Percentiles rank a stretch among this genome's conserved stretches.
phyloP scores from a whole-genome alignment of 2,113 vertebrate species.

The Plotosus lineatus region DNA sequence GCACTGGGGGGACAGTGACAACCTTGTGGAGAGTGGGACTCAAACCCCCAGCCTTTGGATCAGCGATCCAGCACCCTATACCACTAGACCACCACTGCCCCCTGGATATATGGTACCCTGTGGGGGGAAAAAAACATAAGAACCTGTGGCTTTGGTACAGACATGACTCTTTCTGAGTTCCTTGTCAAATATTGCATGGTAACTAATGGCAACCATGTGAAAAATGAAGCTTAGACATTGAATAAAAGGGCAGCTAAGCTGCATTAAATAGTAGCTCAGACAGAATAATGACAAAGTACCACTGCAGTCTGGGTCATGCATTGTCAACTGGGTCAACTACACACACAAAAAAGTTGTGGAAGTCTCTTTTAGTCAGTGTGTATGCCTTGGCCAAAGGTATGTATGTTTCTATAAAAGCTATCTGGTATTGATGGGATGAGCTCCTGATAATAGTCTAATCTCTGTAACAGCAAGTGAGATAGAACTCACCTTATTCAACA shows the following conservation, averaged over 20 bases:
- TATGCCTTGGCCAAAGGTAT: constrained; percentile 16
- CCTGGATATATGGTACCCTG: no score
- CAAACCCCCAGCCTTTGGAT: no score
- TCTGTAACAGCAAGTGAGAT: constrained; percentile 36
- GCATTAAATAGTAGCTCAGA: constrained; percentile 39
- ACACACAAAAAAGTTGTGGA: constrained; percentile 7
- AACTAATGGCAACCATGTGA: constrained; percentile 52
- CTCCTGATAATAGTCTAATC: constrained; percentile 27
- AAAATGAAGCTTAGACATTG: constrained; percentile 47
- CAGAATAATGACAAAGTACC: constrained; percentile 28
- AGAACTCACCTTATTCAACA: constrained; percentile 35
- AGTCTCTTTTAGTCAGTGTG: background rate
- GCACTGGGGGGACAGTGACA: no score
- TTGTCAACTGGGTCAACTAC: constrained; percentile 17
- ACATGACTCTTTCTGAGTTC: constrained; percentile 33
- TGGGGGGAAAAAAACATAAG: no score
- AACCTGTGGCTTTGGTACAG: constrained; percentile 35
- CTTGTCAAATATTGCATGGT: constrained; percentile 48
- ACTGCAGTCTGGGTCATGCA: constrained; percentile 1
- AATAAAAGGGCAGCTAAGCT: constrained; percentile 30
- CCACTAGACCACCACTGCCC: no score
- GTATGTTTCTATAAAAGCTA: constrained; percentile 21
- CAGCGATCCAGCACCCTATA: no score
- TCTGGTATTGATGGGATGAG: constrained; percentile 12
- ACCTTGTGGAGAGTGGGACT: no score